A percentile compares a stretch with the other conserved stretches of the same genome.
phyloP scores from a whole-genome alignment of 2,797 vertebrate species.

The Limosa lapponica region DNA sequence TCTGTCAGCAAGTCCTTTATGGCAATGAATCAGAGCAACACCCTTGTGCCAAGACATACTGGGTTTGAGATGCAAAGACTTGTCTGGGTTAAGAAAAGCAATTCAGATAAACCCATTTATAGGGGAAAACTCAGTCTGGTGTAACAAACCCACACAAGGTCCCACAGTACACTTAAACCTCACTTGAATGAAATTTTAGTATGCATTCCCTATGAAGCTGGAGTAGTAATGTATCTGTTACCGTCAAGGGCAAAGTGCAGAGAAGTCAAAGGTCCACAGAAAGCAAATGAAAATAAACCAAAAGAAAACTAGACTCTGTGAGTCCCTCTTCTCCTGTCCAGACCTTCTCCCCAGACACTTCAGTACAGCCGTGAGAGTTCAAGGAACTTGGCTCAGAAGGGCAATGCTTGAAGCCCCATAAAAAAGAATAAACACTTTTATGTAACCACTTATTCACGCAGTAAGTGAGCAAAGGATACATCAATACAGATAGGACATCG shows the following conservation, averaged over 20 bases:
- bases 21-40: constrained; percentile 35
- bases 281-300: neutral
- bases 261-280: neutral
- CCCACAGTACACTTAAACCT: neutral
- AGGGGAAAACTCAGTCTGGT: neutral
- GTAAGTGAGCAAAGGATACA: neutral
- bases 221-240: neutral
- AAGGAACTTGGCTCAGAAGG: neutral
- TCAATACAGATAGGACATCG: fast-evolving
- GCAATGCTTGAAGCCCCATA: neutral
- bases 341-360: neutral
- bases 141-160: neutral
- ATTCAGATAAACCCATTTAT: neutral
- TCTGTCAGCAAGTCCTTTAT: constrained; percentile 55
- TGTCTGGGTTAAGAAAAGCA: neutral
- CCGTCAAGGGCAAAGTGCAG: neutral
- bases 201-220: neutral
- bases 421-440: neutral
- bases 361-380: neutral
- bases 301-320: neutral
- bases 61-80: constrained; percentile 9
- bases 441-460: neutral
- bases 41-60: neutral
- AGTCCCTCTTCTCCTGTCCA: neutral
- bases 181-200: neutral